These are phyloP conservation scores for Sakesphorus luctuosus DNA, from an alignment of 2,113 vertebrate genomes.

Conservation along the genomic window DNA sequence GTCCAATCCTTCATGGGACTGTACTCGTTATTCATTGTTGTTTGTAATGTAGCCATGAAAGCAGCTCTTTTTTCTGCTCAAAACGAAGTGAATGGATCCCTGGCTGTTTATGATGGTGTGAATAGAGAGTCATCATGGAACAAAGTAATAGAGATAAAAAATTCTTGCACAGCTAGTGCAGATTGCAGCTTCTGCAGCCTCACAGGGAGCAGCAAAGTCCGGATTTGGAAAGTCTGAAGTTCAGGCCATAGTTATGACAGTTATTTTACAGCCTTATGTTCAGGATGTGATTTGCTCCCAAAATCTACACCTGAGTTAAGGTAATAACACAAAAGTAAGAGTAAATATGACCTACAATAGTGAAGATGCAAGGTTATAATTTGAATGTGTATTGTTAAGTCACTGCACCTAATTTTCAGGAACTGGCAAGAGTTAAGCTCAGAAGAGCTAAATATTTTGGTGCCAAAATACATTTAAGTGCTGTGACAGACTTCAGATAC, in stretches of 20 bases:
- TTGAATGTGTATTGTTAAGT: background rate
- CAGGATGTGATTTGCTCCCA: background rate
- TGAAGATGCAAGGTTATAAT: background rate
- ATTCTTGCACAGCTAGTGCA: background rate
- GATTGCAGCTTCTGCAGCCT: background rate
- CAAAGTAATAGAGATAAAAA: background rate
- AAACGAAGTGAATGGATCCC: background rate
- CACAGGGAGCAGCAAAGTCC: background rate
- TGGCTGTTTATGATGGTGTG: background rate
- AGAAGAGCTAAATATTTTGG: background rate
- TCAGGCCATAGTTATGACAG: background rate
- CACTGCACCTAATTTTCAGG: background rate
- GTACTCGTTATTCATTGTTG: background rate
- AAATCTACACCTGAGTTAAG: background rate
- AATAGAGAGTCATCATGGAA: background rate
- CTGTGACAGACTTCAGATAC: background rate
- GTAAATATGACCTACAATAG: background rate
- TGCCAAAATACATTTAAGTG: background rate
- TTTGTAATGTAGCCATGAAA: background rate
- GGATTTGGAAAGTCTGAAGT: background rate
- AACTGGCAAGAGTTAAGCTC: background rate
- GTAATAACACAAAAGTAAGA: background rate
- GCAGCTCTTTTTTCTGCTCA: background rate
- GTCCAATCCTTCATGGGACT: background rate
- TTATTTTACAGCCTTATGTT: background rate